phyloP scores from a whole-genome alignment of 2,797 vertebrate species.

The Spondyliosoma cantharus region DNA sequence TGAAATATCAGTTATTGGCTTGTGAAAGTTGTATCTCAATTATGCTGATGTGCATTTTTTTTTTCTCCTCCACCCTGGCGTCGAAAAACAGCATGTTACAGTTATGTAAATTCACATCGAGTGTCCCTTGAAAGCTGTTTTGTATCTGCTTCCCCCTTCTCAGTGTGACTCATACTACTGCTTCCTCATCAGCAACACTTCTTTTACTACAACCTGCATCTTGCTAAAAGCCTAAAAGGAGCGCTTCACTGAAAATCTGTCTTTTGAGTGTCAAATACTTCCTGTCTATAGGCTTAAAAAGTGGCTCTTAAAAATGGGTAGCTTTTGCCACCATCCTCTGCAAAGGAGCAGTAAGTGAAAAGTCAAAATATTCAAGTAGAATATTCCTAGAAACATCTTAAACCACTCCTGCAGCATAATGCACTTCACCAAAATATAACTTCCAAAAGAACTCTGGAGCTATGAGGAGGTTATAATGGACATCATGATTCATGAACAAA shows the following conservation, averaged over 20 bases:
- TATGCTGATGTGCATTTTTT: slow-evolving; percentile 74
- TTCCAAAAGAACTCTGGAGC: background rate
- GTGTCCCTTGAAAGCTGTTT: slow-evolving; percentile 71
- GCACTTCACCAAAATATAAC: background rate
- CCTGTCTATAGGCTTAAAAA: background rate
- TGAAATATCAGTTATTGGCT: slow-evolving; percentile 76
- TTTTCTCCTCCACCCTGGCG: background rate
- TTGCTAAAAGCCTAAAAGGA: slow-evolving; percentile 31
- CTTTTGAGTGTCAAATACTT: background rate
- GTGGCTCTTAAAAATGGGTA: background rate
- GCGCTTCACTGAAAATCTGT: background rate
- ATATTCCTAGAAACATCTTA: background rate
- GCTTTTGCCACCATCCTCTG: background rate
- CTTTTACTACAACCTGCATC: slow-evolving; percentile 45
- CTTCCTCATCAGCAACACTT: slow-evolving; percentile 70
- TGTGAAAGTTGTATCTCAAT: slow-evolving; percentile 78
- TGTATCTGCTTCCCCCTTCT: slow-evolving; percentile 71
- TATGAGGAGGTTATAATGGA: background rate
- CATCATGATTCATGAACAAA: background rate
- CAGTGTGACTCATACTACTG: slow-evolving; percentile 69
- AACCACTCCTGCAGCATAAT: background rate
- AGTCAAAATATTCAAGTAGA: background rate
- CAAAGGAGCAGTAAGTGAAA: background rate
- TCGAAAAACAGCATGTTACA: slow-evolving; percentile 60
- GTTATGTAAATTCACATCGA: slow-evolving; percentile 71